Evolutionary conservation across 2,113 vertebrate species (phyloP).

Genomic region (Pogonocichla stellata): DNA sequence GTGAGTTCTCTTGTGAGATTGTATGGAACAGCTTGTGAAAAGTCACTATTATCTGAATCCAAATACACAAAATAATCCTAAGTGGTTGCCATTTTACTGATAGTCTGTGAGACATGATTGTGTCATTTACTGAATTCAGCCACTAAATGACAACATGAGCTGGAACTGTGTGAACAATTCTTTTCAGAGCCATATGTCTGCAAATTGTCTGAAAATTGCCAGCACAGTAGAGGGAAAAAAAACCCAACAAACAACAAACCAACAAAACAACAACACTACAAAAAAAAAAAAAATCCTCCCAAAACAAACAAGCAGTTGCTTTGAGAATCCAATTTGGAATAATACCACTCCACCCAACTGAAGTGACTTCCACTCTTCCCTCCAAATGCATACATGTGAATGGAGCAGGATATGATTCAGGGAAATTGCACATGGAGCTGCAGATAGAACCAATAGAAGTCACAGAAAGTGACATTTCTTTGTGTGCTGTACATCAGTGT

Average conservation of each 20-base stretch:
- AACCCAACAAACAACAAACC: background rate
- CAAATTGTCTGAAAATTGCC: conserved; percentile 13
- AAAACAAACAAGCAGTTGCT: background rate
- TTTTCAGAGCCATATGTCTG: background rate
- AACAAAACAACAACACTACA: background rate
- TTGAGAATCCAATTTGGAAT: background rate
- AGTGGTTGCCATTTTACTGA: background rate
- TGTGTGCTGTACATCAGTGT: background rate
- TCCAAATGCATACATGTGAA: background rate
- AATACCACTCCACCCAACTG: background rate
- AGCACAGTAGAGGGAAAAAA: background rate
- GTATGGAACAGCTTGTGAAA: conserved; percentile 10
- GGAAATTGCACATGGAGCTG: background rate
- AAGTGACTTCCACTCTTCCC: background rate
- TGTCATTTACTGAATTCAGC: conserved; percentile 31
- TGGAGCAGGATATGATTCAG: background rate
- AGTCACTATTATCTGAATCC: conserved; percentile 26
- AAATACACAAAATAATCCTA: conserved; percentile 56
- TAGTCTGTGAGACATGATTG: background rate
- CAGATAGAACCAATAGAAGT: background rate
- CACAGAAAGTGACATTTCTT: background rate
- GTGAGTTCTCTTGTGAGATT: conserved; percentile 8
- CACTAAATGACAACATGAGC: conserved; percentile 19
- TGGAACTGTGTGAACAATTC: background rate
- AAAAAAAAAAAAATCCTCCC: background rate